Conservation (phyloP, 2,113 vertebrate species). For the Nymphicus hollandicus region DNA sequence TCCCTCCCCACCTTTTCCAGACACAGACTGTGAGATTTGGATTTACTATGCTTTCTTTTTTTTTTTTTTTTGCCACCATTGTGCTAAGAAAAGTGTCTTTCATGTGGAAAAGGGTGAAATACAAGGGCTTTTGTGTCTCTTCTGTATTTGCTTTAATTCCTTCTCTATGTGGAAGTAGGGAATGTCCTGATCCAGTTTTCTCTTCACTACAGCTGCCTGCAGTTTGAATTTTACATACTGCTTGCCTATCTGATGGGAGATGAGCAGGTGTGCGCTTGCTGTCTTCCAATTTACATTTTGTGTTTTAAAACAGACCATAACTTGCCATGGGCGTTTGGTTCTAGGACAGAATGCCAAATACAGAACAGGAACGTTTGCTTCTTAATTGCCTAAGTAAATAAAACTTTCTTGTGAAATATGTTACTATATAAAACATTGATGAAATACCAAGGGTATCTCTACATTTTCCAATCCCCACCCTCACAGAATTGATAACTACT, state of each 20-base stretch:
- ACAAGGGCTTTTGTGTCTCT: background rate
- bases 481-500: background rate
- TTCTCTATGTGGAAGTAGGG: background rate
- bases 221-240: slow-evolving; percentile 5
- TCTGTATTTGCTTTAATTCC: background rate
- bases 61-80: background rate
- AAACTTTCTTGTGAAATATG: slow-evolving; percentile 55
- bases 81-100: background rate
- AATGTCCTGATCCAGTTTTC: background rate
- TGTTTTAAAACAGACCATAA: slow-evolving; percentile 50
- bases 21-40: fast-evolving
- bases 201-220: background rate
- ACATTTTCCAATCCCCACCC: slow-evolving; percentile 21
- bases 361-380: slow-evolving; percentile 54
- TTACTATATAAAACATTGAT: slow-evolving; percentile 55
- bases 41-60: background rate
- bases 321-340: slow-evolving; percentile 21
- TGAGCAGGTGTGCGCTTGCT: slow-evolving; percentile 46
- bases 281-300: slow-evolving; percentile 31
- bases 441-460: slow-evolving; percentile 40
- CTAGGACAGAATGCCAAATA: slow-evolving; percentile 44
- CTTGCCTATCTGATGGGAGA: slow-evolving; percentile 45
- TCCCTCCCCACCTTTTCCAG: background rate
- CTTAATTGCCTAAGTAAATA: slow-evolving; percentile 53
- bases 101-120: background rate